Evolutionary conservation across 2,888 invertebrate genomes (phyloP).

Genomic region (Catocala sponsa): DNA sequence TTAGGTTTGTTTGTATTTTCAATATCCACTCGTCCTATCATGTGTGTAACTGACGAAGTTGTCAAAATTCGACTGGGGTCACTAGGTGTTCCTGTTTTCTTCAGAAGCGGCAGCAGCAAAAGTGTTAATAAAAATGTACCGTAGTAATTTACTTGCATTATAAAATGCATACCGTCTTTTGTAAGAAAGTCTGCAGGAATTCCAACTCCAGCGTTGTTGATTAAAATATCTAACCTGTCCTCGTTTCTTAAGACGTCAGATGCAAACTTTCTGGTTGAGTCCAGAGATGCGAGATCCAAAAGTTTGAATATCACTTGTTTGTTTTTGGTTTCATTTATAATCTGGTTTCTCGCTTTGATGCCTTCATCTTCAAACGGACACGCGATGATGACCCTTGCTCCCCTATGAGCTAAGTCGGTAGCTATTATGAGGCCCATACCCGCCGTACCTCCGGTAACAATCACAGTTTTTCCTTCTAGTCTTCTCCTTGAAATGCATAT

Average conservation of each 20-base stretch:
- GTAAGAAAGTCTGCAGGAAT: constrained; percentile 75
- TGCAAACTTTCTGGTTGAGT: constrained; percentile 93
- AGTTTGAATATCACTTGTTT: constrained; percentile 89
- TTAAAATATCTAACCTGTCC: constrained; percentile 91
- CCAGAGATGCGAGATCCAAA: constrained; percentile 91
- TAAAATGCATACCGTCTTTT: constrained; percentile 93
- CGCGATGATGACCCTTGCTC: constrained; percentile 68
- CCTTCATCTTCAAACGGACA: constrained; percentile 68
- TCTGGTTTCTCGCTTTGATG: constrained; percentile 79
- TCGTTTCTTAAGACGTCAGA: constrained; percentile 91
- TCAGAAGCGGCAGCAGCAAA: constrained; percentile 92
- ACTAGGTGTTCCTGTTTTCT: constrained; percentile 79
- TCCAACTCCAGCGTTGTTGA: constrained; percentile 95
- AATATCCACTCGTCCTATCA: constrained; percentile 89
- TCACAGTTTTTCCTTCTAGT: constrained; percentile 36
- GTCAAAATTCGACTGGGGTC: constrained; percentile 91
- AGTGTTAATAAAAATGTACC: constrained; percentile 96
- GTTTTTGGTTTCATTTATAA: constrained; percentile 89
- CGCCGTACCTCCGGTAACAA: constrained; percentile 68
- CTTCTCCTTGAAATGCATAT: constrained; percentile 30
- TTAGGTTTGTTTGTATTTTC: constrained; percentile 88
- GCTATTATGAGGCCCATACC: constrained; percentile 69
- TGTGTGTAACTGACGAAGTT: constrained; percentile 91
- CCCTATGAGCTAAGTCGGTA: constrained; percentile 62
- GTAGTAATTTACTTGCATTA: constrained; percentile 96